Percentiles rank a stretch among this genome's conserved stretches.
Conservation (phyloP, 2,113 vertebrate species). For the Anser cygnoides region DNA sequence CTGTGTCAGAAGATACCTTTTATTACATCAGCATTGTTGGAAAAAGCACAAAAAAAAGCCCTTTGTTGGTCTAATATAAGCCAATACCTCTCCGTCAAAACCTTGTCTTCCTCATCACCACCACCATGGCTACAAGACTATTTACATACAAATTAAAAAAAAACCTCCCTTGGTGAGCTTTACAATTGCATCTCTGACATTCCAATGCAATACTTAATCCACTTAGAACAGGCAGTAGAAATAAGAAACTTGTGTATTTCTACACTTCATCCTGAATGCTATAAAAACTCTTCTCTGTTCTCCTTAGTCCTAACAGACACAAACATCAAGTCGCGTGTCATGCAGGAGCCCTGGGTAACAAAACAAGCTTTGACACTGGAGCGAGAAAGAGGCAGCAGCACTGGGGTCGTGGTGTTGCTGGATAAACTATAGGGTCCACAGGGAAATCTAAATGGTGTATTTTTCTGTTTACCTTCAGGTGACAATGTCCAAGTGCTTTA, state of each 20-base stretch:
- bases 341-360: neutral
- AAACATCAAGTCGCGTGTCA: slow-evolving; percentile 13
- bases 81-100: neutral
- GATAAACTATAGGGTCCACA: slow-evolving; percentile 28
- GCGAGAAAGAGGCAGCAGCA: neutral
- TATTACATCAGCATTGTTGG: neutral
- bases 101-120: neutral
- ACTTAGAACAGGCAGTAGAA: neutral
- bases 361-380: slow-evolving; percentile 35
- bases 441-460: slow-evolving; percentile 58
- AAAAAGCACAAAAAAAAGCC: neutral
- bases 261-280: neutral
- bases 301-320: slow-evolving; percentile 13
- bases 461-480: slow-evolving; percentile 66
- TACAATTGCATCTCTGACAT: neutral
- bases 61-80: neutral
- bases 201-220: neutral
- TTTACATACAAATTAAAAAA: neutral
- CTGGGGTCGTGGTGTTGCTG: neutral
- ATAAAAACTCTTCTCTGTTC: neutral
- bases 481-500: slow-evolving; percentile 57
- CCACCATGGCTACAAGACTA: neutral
- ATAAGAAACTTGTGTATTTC: neutral
- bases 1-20: neutral
- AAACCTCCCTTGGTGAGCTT: neutral